Evolutionary conservation across 2,797 vertebrate genomes (phyloP).

Genomic region (Acrossocheilus fasciatus): DNA sequence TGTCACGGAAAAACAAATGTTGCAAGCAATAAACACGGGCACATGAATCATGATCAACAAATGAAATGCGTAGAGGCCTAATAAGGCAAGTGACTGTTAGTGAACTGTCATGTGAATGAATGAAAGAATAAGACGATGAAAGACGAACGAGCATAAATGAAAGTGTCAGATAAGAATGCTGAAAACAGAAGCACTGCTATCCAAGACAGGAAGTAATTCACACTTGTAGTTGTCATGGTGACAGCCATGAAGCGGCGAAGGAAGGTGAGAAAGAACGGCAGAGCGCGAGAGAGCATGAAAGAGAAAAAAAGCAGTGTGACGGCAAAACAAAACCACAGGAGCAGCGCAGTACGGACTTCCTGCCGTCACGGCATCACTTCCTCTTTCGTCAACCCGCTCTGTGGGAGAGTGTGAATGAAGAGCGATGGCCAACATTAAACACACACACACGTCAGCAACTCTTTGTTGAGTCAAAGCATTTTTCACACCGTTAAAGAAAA

Average conservation of each 20-base stretch:
- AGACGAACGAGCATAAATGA: constrained; percentile 24
- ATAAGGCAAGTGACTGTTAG: not conserved
- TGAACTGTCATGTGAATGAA: constrained; percentile 15
- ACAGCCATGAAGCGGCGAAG: constrained; percentile 18
- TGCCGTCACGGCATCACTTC: constrained; percentile 79
- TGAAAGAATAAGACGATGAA: not conserved
- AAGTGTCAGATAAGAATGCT: constrained; percentile 36
- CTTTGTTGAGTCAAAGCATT: not conserved
- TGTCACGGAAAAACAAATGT: too few relatives aligned
- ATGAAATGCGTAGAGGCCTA: not conserved
- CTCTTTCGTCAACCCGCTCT: constrained; percentile 69
- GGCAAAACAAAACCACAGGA: constrained; percentile 74
- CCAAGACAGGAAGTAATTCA: constrained; percentile 39
- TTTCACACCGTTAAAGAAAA: constrained; percentile 27
- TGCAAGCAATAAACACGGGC: too few relatives aligned
- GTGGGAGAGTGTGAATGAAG: constrained; percentile 72
- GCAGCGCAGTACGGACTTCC: constrained; percentile 73
- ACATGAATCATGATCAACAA: too few relatives aligned
- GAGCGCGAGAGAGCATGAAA: constrained; percentile 45
- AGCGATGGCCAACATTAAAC: constrained; percentile 20
- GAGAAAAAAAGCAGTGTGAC: constrained; percentile 72
- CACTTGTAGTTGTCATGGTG: constrained; percentile 39
- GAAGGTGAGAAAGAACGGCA: constrained; percentile 30
- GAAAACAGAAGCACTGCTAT: constrained; percentile 39
- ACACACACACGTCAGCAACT: constrained; percentile 9